phyloP scores from a whole-genome alignment of 2,888 invertebrate genomes.

The Oithona nana region DNA sequence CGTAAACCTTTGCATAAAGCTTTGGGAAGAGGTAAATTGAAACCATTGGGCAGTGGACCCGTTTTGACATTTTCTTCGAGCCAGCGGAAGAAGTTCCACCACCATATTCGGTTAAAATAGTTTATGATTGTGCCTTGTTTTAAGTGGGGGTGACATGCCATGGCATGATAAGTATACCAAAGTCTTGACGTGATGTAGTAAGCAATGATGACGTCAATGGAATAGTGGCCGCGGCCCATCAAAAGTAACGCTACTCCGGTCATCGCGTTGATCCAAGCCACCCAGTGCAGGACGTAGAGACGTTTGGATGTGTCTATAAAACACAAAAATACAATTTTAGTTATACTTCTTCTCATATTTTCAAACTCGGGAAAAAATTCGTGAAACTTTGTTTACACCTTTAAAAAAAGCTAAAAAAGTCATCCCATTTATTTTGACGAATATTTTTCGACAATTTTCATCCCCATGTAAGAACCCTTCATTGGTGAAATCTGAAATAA shows the following conservation, averaged over 20 bases:
- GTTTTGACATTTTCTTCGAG: constrained; percentile 67
- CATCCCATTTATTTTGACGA: too few relatives aligned
- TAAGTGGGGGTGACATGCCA: constrained; percentile 48
- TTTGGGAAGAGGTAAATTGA: background rate
- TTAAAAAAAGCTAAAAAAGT: too few relatives aligned
- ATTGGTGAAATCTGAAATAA: background rate
- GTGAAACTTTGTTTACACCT: too few relatives aligned
- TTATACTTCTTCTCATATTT: too few relatives aligned
- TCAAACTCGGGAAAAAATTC: too few relatives aligned
- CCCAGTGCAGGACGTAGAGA: constrained; percentile 56
- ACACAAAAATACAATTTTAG: too few relatives aligned
- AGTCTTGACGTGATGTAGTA: constrained; percentile 66
- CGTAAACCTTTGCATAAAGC: background rate
- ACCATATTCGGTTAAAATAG: constrained; percentile 60
- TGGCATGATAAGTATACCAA: constrained; percentile 60
- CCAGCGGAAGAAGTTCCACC: constrained; percentile 64
- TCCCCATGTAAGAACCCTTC: too few relatives aligned
- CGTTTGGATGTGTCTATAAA: constrained; percentile 50
- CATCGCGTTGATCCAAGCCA: constrained; percentile 47
- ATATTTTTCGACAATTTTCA: too few relatives aligned
- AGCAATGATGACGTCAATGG: constrained; percentile 72
- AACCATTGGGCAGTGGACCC: constrained; percentile 2
- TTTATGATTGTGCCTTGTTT: constrained; percentile 39
- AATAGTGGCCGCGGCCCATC: constrained; percentile 54
- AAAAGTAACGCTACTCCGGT: constrained; percentile 59